Percentiles rank a stretch among this genome's conserved stretches.
These are phyloP conservation scores for Diplosoma virens DNA, from an alignment of 23 tunicate genomes.

Conservation along the genomic window DNA sequence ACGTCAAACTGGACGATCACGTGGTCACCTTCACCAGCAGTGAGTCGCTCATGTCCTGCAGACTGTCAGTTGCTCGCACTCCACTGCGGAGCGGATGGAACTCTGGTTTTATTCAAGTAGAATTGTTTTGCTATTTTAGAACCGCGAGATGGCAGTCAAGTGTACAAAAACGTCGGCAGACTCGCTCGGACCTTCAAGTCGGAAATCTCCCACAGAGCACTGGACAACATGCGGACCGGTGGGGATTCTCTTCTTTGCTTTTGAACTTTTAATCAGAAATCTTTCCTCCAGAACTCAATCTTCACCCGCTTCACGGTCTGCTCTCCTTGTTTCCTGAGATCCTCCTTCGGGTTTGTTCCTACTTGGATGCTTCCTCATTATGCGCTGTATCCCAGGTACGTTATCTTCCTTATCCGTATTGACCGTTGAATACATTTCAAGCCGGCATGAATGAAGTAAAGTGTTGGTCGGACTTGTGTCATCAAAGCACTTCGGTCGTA, in stretches of 20 bases:
- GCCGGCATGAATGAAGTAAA: no score
- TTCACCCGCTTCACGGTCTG: conserved; percentile 83
- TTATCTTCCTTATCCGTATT: no score
- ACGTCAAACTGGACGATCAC: conserved; percentile 49
- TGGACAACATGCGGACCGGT: conserved; percentile 79
- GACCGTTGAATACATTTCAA: no score
- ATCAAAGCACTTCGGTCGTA: no score
- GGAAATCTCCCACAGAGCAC: conserved; percentile 56
- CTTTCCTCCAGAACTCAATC: conserved; percentile 31
- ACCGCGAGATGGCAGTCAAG: conserved; percentile 18
- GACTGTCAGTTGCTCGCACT: no score
- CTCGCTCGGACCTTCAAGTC: conserved; percentile 50
- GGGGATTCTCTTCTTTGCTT: neutral
- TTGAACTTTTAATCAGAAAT: neutral
- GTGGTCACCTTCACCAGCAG: conserved; percentile 17
- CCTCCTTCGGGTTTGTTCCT: conserved; percentile 33
- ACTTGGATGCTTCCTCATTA: conserved; percentile 40
- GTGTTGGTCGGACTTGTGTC: no score
- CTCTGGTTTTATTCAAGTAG: neutral
- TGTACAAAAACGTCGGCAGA: conserved; percentile 53
- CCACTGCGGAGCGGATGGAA: no score
- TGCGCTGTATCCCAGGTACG: conserved; percentile 48
- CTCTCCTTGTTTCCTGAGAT: conserved; percentile 76
- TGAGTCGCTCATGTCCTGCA: conserved; percentile 7
- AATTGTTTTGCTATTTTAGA: neutral